phyloP scores from a whole-genome alignment of 2,113 vertebrate genomes.

The Sceloporus undulatus region DNA sequence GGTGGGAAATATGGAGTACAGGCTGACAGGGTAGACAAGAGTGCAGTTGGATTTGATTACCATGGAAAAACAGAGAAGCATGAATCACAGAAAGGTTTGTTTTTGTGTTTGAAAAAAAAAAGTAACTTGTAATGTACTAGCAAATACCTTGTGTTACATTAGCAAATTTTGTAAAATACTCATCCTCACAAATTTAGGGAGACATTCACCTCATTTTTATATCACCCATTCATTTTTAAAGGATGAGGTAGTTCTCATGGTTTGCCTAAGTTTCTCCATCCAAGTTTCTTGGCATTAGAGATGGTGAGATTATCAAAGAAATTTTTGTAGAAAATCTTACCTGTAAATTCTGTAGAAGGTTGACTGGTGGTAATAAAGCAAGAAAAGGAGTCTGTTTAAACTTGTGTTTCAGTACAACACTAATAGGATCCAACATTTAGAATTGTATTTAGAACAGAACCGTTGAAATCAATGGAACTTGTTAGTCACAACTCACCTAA shows the following conservation, averaged over 20 bases:
- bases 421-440: not conserved
- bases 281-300: not conserved
- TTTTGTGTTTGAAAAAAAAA: not conserved
- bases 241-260: not conserved
- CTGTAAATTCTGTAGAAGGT: too few relatives aligned
- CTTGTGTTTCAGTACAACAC: not conserved
- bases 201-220: not conserved
- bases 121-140: not conserved
- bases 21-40: constrained; percentile 95
- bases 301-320: not conserved
- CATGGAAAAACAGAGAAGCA: constrained; percentile 94
- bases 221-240: not conserved
- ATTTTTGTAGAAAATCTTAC: not conserved
- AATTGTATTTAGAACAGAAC: not conserved
- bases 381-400: not conserved
- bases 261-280: not conserved
- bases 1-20: constrained; percentile 93
- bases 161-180: constrained; percentile 12
- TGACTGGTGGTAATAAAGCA: too few relatives aligned
- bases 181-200: not conserved
- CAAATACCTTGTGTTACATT: not conserved
- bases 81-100: constrained; percentile 92
- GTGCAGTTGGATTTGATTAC: constrained; percentile 94
- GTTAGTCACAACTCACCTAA: not conserved
- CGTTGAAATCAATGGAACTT: not conserved